Percentiles rank a stretch among this genome's conserved stretches.
Evolutionary conservation across 2,888 invertebrate genomes (phyloP).

Genomic region (Drosophila acutilabella): DNA sequence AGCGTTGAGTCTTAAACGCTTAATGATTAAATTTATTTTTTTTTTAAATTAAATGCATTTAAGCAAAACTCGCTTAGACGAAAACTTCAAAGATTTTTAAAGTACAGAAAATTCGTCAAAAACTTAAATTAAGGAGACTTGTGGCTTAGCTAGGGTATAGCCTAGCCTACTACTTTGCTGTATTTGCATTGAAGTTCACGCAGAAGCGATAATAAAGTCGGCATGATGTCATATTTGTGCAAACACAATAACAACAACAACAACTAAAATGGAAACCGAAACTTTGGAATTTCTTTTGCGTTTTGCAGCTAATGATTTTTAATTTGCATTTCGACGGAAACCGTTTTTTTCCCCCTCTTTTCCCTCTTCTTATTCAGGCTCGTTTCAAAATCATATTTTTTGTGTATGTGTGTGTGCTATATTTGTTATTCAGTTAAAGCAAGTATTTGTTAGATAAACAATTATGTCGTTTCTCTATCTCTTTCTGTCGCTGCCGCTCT

Average conservation of each 20-base stretch:
- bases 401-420: background rate
- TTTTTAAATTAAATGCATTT: too few relatives aligned
- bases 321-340: slow-evolving; percentile 62
- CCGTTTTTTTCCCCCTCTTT: slow-evolving; percentile 37
- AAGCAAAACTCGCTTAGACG: too few relatives aligned
- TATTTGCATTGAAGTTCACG: slow-evolving; percentile 54
- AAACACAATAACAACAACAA: slow-evolving; percentile 29
- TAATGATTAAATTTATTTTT: too few relatives aligned
- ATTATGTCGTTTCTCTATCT: background rate
- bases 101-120: too few relatives aligned
- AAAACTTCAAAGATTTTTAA: too few relatives aligned
- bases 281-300: slow-evolving; percentile 48
- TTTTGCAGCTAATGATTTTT: slow-evolving; percentile 54
- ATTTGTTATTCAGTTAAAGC: slow-evolving; percentile 12
- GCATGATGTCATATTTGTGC: slow-evolving; percentile 71
- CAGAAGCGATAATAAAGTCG: slow-evolving; percentile 69
- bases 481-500: background rate
- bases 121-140: too few relatives aligned
- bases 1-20: too few relatives aligned
- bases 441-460: slow-evolving; percentile 23
- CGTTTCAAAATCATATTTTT: slow-evolving; percentile 25
- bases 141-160: slow-evolving; percentile 8
- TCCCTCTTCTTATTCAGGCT: slow-evolving; percentile 15
- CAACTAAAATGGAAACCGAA: slow-evolving; percentile 34
- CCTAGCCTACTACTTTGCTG: slow-evolving; percentile 8